Conservation (phyloP, 2,113 vertebrate species). For the Siphamia tubifer region DNA sequence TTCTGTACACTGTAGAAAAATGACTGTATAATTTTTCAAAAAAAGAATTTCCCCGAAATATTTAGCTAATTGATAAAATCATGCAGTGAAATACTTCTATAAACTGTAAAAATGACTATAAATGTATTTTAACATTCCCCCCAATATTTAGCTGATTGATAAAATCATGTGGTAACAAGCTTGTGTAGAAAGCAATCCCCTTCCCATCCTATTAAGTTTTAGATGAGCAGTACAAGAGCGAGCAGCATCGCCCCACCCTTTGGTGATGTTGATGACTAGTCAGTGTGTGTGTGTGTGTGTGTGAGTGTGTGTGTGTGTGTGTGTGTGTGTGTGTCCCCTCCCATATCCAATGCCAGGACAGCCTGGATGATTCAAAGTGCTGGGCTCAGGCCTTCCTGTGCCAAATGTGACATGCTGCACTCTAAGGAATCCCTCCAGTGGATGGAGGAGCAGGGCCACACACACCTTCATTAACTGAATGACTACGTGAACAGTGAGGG, state of each 20-base stretch:
- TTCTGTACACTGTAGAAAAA: too few relatives aligned
- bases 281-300: slow-evolving; percentile 50
- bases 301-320: slow-evolving; percentile 47
- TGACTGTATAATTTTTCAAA: too few relatives aligned
- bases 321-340: slow-evolving; percentile 37
- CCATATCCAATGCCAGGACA: slow-evolving; percentile 61
- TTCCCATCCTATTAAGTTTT: slow-evolving; percentile 24
- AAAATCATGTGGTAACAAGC: background rate
- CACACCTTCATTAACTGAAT: background rate
- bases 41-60: too few relatives aligned
- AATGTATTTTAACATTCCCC: too few relatives aligned
- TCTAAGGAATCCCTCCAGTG: slow-evolving; percentile 46
- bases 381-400: slow-evolving; percentile 52
- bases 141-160: background rate
- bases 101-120: too few relatives aligned
- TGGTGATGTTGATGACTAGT: slow-evolving; percentile 62
- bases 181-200: background rate
- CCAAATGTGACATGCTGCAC: slow-evolving; percentile 60
- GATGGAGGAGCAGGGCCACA: slow-evolving; percentile 5
- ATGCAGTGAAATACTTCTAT: too few relatives aligned
- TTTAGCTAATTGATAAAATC: too few relatives aligned
- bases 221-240: slow-evolving; percentile 22
- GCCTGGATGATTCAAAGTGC: slow-evolving; percentile 63
- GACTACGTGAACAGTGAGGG: background rate
- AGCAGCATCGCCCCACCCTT: slow-evolving; percentile 55